Conservation (phyloP, 2,888 invertebrate species). For the Mechanitis messenoides region DNA sequence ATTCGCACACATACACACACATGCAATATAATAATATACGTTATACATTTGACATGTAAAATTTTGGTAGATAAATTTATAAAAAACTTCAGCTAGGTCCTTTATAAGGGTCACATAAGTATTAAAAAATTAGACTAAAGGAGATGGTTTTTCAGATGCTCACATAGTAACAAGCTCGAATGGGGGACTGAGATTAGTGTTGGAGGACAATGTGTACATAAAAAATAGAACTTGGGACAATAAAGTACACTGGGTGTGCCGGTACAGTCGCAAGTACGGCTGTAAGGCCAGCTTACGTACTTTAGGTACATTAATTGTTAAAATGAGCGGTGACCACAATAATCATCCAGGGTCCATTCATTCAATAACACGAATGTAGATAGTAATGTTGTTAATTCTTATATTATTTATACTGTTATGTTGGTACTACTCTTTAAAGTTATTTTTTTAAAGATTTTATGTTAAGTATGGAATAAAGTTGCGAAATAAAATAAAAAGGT, state of each 20-base stretch:
- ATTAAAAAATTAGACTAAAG: neutral
- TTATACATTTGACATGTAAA: no score
- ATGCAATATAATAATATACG: no score
- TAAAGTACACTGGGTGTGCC: conserved; percentile 15
- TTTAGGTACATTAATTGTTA: conserved; percentile 6
- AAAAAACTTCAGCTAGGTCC: no score
- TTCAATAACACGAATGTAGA: neutral
- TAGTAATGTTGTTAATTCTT: no score
- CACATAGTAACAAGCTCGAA: conserved; percentile 6
- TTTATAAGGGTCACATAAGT: no score
- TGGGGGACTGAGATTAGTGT: conserved; percentile 8
- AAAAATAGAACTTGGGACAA: conserved; percentile 10
- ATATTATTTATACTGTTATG: no score
- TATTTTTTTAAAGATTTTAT: no score
- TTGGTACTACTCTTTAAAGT: no score
- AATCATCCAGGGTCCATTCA: conserved; percentile 4
- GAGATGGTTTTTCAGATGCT: conserved; percentile 7
- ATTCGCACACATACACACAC: no score
- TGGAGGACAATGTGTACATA: conserved; percentile 11
- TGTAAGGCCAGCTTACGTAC: conserved; percentile 12
- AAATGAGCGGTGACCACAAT: conserved; percentile 1
- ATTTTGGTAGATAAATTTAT: no score
- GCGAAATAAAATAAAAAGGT: no score
- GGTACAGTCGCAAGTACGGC: conserved; percentile 4
- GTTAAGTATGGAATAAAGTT: no score